Evolutionary conservation across 2,888 invertebrate genomes (phyloP).

Genomic region (Calameuta pallipes): DNA sequence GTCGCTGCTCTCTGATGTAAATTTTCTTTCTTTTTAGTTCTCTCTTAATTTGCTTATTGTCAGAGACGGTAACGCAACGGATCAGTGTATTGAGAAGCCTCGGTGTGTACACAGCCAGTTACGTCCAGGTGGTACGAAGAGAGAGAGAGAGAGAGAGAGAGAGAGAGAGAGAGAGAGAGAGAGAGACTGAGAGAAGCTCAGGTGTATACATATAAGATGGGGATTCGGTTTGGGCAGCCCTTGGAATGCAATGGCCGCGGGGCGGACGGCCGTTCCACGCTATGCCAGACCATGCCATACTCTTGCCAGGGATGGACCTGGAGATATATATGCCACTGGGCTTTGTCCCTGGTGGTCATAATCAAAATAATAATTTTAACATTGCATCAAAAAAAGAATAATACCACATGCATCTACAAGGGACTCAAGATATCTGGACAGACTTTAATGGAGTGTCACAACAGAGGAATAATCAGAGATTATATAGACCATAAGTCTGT

Average conservation of each 20-base stretch:
- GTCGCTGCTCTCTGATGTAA: background rate
- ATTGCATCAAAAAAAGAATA: background rate
- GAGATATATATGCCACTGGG: conserved; percentile 5
- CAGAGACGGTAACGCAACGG: background rate
- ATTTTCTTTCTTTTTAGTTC: background rate
- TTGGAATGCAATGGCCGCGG: conserved; percentile 56
- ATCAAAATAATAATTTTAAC: background rate
- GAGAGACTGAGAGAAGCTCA: conserved; percentile 12
- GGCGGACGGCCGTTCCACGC: conserved; percentile 31
- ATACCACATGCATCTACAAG: background rate
- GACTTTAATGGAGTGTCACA: background rate
- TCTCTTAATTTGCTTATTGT: background rate
- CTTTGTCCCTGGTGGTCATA: background rate
- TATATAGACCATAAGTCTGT: background rate
- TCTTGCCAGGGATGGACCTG: background rate
- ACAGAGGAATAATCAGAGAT: background rate
- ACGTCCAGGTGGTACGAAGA: conserved; percentile 11
- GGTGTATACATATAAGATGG: conserved; percentile 44
- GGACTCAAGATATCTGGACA: background rate
- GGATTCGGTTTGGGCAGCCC: conserved; percentile 58
- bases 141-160: conserved; percentile 4
- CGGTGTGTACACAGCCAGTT: background rate
- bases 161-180: conserved; percentile 8
- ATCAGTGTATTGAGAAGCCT: background rate
- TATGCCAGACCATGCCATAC: conserved; percentile 29